Base-by-base conservation (phyloP, 2,888 invertebrate genomes). In the Drosophila hamatofila region DNA sequence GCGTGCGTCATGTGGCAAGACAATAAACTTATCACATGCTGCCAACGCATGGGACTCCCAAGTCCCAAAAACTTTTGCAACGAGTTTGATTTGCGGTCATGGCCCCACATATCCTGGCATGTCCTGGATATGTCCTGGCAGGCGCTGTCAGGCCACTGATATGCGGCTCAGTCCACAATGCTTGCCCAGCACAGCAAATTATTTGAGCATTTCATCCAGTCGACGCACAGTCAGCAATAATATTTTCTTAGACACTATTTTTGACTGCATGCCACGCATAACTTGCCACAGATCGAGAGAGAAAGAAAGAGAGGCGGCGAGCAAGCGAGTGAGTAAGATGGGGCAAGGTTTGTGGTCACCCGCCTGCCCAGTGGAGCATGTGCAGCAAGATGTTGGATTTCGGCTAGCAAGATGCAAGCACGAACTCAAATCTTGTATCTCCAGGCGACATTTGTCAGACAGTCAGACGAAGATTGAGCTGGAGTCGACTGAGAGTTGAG, bases 71-170 rank as follows among this genome's bases (percentile, higher is more conserved):
- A 82, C 78, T 76, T 83, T 80, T 72, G 78, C 76, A 78, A 75
- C 81, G 73, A 80, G 72, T 87, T 83, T 85, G 89, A 87, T 89
- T 89, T 89, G 89, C 78, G 89, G 89, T 89, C 68, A 42, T 52
- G 49, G 46, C 23, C 70, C 55, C 71, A 75, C 73, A 79, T 73
- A 76, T 84, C 64, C 66, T 64, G 67, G 49, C 44, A 51, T 57
- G 51, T 52, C 51, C 49, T 33, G 35, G 16, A n/a, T n/a, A 5
- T 55, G 46, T 70, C 72, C 73, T 60, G 73, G 67, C 74, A 61
- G 91, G 82, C 90, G 67, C 91, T 90, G 91, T 85, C 91, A 91
- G 80, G 55, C 68, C 59, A 82, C 86, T 90, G 91, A 91, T 91
- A 91, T 91, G 89, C 86, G 83, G 75, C 90, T 85, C 88, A 52